A percentile compares a stretch with the other conserved stretches of the same genome.
Evolutionary conservation across 2,797 vertebrate species (phyloP).

Genomic region (Remorina albescens): DNA sequence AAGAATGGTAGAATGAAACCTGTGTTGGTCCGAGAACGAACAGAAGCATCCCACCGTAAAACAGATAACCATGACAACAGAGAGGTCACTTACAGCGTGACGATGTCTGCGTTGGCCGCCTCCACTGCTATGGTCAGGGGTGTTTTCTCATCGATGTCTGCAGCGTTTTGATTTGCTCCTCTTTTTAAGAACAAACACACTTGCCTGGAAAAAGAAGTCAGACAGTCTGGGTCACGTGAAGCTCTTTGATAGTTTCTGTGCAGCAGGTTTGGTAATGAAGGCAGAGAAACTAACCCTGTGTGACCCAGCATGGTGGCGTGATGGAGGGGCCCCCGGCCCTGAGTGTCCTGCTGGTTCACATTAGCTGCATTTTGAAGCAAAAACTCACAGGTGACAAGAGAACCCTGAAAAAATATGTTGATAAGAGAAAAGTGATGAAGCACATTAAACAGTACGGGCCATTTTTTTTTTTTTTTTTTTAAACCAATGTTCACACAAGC

Average conservation of each 20-base stretch:
- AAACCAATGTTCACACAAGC: not conserved
- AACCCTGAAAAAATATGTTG: conserved; percentile 85
- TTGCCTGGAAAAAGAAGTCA: conserved; percentile 85
- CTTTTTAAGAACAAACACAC: conserved; percentile 98
- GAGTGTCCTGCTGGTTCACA: conserved; percentile 94
- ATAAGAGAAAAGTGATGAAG: not conserved
- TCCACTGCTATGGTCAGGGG: conserved; percentile 94
- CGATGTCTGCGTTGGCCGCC: conserved; percentile 97
- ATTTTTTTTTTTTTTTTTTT: too few species aligned
- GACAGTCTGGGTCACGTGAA: not conserved
- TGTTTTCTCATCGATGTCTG: conserved; percentile 94
- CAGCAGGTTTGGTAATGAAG: not conserved
- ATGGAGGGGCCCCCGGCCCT: conserved; percentile 94
- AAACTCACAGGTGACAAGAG: conserved; percentile 96
- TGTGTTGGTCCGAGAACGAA: too few species aligned
- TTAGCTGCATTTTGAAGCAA: conserved; percentile 96
- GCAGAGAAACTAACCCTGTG: conserved; percentile 87
- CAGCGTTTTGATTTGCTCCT: conserved; percentile 97
- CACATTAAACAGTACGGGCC: not conserved
- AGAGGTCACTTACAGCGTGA: conserved; percentile 88
- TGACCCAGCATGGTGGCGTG: conserved; percentile 96
- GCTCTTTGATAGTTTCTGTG: not conserved
- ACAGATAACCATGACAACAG: not conserved
- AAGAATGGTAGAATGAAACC: too few species aligned
- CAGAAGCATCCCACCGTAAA: not conserved